Evolutionary conservation across 1,140 invertebrate genomes (phyloP).

Genomic region (Heliconius nattereri): DNA sequence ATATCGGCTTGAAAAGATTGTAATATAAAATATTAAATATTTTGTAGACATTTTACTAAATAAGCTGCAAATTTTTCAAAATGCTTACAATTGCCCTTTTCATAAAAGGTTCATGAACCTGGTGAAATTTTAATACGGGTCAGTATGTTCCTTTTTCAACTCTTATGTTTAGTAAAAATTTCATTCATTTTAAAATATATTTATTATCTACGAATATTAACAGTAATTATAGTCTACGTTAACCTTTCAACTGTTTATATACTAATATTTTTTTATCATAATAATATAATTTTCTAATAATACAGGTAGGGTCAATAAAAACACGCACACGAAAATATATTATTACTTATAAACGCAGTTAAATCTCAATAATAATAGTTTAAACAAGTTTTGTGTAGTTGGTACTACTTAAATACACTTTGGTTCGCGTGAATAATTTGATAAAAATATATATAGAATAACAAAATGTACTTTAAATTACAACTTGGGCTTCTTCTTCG

Average conservation of each 20-base stretch:
- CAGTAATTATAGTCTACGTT: background rate
- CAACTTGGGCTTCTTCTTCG: too few relatives aligned
- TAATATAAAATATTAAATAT: background rate
- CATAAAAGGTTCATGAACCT: background rate
- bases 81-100: background rate
- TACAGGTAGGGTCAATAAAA: conserved; percentile 50
- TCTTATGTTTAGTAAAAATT: background rate
- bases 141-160: background rate
- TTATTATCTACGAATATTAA: background rate
- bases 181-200: background rate
- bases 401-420: background rate
- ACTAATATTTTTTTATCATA: too few relatives aligned
- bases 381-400: background rate
- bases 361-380: background rate
- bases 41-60: background rate
- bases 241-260: background rate
- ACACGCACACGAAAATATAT: conserved; percentile 48
- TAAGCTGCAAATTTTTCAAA: background rate
- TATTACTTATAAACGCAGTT: conserved; percentile 1
- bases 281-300: conserved; percentile 14
- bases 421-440: background rate
- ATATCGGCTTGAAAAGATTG: background rate
- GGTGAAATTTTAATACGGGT: background rate
- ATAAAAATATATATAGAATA: background rate
- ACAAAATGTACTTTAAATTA: too few relatives aligned